A percentile compares a stretch with the other conserved stretches of the same genome.
Evolutionary conservation across 2,797 vertebrate species (phyloP).

Genomic region (Meda fulgida): DNA sequence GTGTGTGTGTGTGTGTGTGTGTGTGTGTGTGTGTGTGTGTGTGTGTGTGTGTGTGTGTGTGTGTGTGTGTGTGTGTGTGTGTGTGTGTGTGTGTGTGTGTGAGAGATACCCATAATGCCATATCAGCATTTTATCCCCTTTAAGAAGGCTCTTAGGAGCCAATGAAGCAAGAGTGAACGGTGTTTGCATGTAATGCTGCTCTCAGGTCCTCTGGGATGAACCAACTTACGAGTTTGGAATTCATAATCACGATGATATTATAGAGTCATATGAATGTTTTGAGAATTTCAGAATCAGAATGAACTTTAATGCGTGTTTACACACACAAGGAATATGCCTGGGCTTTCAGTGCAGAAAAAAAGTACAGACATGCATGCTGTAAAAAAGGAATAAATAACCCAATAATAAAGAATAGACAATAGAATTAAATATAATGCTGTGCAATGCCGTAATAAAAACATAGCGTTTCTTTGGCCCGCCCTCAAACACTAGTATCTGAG

Average conservation of each 20-base stretch:
- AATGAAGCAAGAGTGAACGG: conserved; percentile 11
- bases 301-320: background rate
- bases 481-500: background rate
- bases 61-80: background rate
- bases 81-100: background rate
- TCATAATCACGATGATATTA: background rate
- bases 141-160: conserved; percentile 48
- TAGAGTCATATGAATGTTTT: background rate
- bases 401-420: background rate
- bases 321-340: background rate
- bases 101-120: conserved; percentile 19
- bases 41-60: background rate
- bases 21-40: background rate
- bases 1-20: background rate
- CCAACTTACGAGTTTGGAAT: background rate
- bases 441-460: background rate
- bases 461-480: background rate
- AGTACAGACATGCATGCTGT: background rate
- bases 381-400: background rate
- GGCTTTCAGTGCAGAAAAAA: background rate
- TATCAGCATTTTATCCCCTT: conserved; percentile 55
- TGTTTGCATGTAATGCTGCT: conserved; percentile 19
- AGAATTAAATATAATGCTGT: background rate
- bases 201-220: background rate
- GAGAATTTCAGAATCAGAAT: background rate